Base-by-base conservation (phyloP, 2,797 vertebrate species). In the Enteromius mattozi region DNA sequence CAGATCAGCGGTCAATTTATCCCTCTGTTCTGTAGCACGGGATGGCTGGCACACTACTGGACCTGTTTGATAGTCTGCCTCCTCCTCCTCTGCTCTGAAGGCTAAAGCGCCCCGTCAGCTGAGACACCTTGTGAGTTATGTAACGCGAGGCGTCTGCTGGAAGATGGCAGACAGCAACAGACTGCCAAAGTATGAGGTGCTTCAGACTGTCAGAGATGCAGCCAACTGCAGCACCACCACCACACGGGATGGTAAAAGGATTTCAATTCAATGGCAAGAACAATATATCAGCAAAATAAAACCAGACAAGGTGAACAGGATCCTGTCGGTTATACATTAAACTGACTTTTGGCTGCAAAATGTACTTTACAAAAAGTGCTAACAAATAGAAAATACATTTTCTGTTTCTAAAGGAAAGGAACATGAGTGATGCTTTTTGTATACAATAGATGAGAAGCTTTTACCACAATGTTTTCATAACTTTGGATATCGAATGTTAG, bases 81-180 rank as follows among this genome's bases (percentile, higher is more conserved):
- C 47, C 42, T 75, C 51, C 45, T 80, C 59, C 81, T 1, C 70
- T 35, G 78, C 87, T 84, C 83, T 40, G 30, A 51, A 78, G 75
- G 59, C 82, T 74, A 63, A 49, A 72, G 0, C 6, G 24, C 27
- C 56, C 27, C 35, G 7, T 61, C n/a, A 72, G 63, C 61, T 19
- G 78, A 85, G 86, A 78, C 33, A 47, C 69, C 37, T 84, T 82
- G 83, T 75, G 33, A 12, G 85, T 88, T 88, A 86, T 81, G 85
- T 77, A 90, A 89, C 80, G 45, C 42, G 56, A 79, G 82, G 47
- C 27, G 65, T 69, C 85, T 86, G 81, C 70, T 42, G 45, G 56
- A 87, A 56, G 83, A 71, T 80, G 86, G 84, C 91, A 91, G 86
- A 90, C 88, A 87, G 90, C 81, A 84, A 88, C 76, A 30, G 77